Conservation (phyloP, 1,140 invertebrate species). For the Anadara kagoshimensis region DNA sequence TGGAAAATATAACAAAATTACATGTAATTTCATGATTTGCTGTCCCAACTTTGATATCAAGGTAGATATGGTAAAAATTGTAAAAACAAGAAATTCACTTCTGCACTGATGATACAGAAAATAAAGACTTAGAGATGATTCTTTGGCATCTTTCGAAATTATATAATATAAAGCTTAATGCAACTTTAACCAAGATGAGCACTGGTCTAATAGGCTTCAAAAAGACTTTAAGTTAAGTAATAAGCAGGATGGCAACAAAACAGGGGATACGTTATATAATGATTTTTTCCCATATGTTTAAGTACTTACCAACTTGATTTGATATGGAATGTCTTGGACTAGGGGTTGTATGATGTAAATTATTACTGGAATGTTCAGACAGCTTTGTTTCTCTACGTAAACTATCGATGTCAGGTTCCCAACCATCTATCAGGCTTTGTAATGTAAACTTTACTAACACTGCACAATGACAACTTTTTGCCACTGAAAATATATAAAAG, state of each 20-base stretch:
- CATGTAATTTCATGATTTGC: slow-evolving; percentile 53
- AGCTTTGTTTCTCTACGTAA: slow-evolving; percentile 17
- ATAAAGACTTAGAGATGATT: no score
- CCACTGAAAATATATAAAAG: slow-evolving; percentile 48
- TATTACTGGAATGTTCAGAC: no score
- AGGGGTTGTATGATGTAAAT: no score
- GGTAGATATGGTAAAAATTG: background rate
- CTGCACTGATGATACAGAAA: no score
- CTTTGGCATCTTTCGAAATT: no score
- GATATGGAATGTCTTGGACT: no score
- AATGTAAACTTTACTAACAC: slow-evolving; percentile 58
- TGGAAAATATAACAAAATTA: slow-evolving; percentile 15
- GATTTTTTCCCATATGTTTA: no score
- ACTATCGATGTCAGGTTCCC: slow-evolving; percentile 47
- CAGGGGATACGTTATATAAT: no score
- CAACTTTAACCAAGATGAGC: slow-evolving; percentile 9
- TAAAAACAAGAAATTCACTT: no score
- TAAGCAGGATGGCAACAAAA: no score
- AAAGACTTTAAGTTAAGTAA: background rate
- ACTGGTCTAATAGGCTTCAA: background rate
- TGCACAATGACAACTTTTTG: slow-evolving; percentile 60
- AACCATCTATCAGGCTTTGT: slow-evolving; percentile 52
- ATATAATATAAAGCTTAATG: no score
- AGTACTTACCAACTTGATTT: no score
- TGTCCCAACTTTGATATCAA: slow-evolving; percentile 59